Percentiles rank a stretch among this genome's conserved stretches.
Evolutionary conservation across 2,888 invertebrate genomes (phyloP).

Genomic region (Amphimallon solstitiale): DNA sequence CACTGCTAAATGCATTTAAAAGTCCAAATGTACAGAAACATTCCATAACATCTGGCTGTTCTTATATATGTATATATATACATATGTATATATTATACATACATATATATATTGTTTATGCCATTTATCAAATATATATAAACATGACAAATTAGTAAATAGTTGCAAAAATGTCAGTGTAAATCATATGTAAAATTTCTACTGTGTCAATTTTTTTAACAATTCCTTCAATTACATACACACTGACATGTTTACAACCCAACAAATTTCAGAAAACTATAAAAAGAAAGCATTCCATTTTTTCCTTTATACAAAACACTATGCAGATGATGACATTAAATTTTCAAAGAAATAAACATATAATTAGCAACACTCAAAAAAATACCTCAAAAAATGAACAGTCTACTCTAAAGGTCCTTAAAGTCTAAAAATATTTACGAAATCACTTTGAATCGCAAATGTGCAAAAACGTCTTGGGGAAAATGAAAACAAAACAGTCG

Average conservation of each 20-base stretch:
- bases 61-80: too few relatives aligned
- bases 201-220: not conserved
- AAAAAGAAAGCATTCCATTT: not conserved
- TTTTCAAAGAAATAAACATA: not conserved
- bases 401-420: constrained; percentile 37
- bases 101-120: constrained; percentile 4
- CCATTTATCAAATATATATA: constrained; percentile 23
- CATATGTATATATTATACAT: not conserved
- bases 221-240: not conserved
- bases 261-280: not conserved
- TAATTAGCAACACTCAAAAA: constrained; percentile 24
- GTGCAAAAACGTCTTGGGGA: not conserved
- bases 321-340: not conserved
- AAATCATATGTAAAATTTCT: not conserved
- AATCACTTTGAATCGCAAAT: constrained; percentile 8
- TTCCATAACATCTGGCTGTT: too few relatives aligned
- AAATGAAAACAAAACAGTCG: constrained; percentile 9
- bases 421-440: constrained; percentile 15
- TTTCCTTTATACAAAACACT: not conserved
- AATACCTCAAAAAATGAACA: constrained; percentile 18
- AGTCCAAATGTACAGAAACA: too few relatives aligned
- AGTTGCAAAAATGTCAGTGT: constrained; percentile 1
- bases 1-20: too few relatives aligned
- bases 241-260: not conserved
- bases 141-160: constrained; percentile 8